A percentile compares a stretch with the other conserved stretches of the same genome.
Evolutionary conservation across 2,888 invertebrate species (phyloP).

Genomic region (Amphipyra berbera): DNA sequence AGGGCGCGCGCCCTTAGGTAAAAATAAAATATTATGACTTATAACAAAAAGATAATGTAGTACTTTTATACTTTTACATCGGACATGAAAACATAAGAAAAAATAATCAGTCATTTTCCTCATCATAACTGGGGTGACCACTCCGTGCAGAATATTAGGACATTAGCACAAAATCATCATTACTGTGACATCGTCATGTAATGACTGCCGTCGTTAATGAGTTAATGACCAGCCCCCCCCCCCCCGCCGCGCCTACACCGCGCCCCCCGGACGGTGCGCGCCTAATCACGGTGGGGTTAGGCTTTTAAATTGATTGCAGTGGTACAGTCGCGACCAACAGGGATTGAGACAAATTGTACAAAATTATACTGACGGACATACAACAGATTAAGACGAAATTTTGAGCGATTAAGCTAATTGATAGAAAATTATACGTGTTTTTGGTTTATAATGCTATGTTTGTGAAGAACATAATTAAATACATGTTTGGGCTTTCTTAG

Average conservation of each 20-base stretch:
- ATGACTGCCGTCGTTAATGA: conserved; percentile 68
- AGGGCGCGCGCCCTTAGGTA: too few species aligned
- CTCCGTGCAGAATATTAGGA: conserved; percentile 25
- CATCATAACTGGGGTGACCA: conserved; percentile 36
- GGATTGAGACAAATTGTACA: conserved; percentile 5
- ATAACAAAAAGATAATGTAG: too few species aligned
- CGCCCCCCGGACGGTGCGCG: conserved; percentile 40
- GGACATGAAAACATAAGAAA: too few species aligned
- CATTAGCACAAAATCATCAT: conserved; percentile 55
- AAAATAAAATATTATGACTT: too few species aligned
- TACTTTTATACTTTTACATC: too few species aligned
- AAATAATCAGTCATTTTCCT: too few species aligned
- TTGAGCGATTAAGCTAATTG: conserved; percentile 47
- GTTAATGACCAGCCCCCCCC: conserved; percentile 62
- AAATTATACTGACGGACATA: conserved; percentile 22
- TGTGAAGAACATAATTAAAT: conserved; percentile 34
- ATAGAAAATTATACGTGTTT: conserved; percentile 42
- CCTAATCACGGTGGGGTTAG: conserved; percentile 70
- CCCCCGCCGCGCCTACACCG: conserved; percentile 41
- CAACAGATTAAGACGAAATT: conserved; percentile 30
- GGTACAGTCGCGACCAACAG: conserved; percentile 41
- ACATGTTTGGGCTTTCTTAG: conserved; percentile 4
- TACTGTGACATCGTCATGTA: conserved; percentile 51
- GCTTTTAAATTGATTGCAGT: conserved; percentile 76
- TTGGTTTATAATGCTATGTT: conserved; percentile 24